These are phyloP conservation scores for Mycetomoellerius zeteki DNA, from an alignment of 1,140 invertebrate species.

Conservation along the genomic window DNA sequence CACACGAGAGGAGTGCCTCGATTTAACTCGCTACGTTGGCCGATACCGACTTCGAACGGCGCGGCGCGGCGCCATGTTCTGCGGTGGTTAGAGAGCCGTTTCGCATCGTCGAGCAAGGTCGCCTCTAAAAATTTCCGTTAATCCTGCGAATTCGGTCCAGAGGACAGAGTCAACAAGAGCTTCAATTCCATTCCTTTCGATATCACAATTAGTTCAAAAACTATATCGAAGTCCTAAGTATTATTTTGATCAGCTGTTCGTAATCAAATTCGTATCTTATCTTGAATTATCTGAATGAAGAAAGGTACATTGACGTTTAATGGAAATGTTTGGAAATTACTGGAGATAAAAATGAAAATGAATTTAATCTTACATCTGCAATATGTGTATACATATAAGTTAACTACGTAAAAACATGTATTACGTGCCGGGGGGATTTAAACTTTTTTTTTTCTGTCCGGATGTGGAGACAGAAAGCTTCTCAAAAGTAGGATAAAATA, in stretches of 20 bases:
- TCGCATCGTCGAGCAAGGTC: constrained; percentile 33
- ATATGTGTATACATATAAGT: neutral
- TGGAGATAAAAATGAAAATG: neutral
- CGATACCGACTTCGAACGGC: constrained; percentile 13
- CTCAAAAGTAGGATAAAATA: constrained; percentile 48
- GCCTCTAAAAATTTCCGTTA: constrained; percentile 47
- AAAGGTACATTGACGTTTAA: neutral
- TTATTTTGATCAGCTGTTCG: constrained; percentile 13
- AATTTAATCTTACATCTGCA: constrained; percentile 13
- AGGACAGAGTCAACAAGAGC: neutral
- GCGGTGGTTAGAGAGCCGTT: neutral
- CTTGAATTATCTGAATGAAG: constrained; percentile 19
- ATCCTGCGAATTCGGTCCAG: neutral
- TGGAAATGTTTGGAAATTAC: neutral
- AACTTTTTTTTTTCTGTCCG: neutral
- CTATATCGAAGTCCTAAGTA: neutral
- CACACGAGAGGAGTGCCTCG: constrained; percentile 35
- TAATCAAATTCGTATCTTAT: constrained; percentile 17
- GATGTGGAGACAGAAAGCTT: constrained; percentile 1
- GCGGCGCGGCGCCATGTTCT: constrained; percentile 16
- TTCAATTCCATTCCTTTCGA: neutral
- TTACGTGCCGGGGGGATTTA: constrained; percentile 23
- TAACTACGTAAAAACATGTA: neutral
- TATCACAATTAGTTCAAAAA: neutral
- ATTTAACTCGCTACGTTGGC: constrained; percentile 52